Evolutionary conservation across 2,888 invertebrate species (phyloP).

Genomic region (Andrena minutula): DNA sequence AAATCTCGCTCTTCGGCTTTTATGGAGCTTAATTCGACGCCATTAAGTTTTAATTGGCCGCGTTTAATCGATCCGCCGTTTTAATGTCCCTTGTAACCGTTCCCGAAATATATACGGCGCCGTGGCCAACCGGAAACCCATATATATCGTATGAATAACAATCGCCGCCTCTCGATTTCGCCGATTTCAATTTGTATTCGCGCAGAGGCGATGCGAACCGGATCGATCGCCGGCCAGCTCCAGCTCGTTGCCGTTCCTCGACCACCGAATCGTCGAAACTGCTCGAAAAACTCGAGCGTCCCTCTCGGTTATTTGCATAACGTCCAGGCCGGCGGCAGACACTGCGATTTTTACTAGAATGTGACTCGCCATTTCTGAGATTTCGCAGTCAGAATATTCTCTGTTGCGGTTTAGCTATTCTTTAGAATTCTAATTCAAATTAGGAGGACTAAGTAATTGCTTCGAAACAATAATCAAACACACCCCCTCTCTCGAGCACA

Average conservation of each 20-base stretch:
- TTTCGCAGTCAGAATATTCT: not conserved
- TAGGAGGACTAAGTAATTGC: not conserved
- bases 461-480: not conserved
- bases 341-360: not conserved
- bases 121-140: conserved; percentile 45
- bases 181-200: conserved; percentile 42
- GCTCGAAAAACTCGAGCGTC: not conserved
- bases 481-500: no score
- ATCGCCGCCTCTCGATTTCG: conserved; percentile 11
- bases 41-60: conserved; percentile 65
- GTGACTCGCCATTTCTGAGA: not conserved
- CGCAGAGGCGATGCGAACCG: not conserved
- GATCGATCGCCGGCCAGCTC: not conserved
- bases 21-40: conserved; percentile 61
- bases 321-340: not conserved
- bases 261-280: not conserved
- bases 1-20: conserved; percentile 57
- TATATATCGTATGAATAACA: conserved; percentile 41
- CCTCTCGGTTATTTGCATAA: conserved; percentile 1
- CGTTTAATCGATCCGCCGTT: conserved; percentile 63
- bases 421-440: no score
- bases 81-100: conserved; percentile 54
- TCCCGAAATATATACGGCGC: conserved; percentile 46
- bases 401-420: not conserved
- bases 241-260: not conserved